Evolutionary conservation across 2,797 vertebrate species (phyloP).

Genomic region (Enteromius radiatus): DNA sequence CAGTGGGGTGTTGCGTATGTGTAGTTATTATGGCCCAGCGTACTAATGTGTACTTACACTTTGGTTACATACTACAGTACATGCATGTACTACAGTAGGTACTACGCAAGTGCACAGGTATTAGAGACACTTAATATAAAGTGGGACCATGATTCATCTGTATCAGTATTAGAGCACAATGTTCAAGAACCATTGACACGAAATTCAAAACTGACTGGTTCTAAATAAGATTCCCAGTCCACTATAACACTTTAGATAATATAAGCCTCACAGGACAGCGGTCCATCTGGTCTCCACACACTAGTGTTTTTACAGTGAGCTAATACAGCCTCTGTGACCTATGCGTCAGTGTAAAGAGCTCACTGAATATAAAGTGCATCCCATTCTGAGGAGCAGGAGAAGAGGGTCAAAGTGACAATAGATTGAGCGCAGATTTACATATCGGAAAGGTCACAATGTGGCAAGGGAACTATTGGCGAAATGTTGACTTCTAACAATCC

Average conservation of each 20-base stretch:
- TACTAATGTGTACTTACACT: no score
- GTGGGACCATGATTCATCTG: not conserved
- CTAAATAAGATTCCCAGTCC: not conserved
- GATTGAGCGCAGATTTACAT: conserved; percentile 78
- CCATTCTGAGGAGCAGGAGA: conserved; percentile 60
- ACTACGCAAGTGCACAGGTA: no score
- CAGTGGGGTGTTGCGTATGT: no score
- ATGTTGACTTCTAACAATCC: conserved; percentile 78
- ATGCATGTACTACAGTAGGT: no score
- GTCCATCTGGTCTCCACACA: conserved; percentile 44
- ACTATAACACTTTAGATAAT: conserved; percentile 48
- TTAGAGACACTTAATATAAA: no score
- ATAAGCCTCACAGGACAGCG: conserved; percentile 51
- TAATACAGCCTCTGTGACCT: conserved; percentile 70
- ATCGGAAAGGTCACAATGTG: conserved; percentile 79
- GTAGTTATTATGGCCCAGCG: no score
- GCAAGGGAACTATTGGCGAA: conserved; percentile 77
- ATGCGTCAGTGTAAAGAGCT: conserved; percentile 44
- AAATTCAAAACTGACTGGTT: not conserved
- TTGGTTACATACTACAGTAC: no score
- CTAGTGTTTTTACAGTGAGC: conserved; percentile 74
- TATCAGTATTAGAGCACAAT: not conserved
- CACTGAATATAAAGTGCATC: conserved; percentile 78
- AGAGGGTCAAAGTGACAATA: conserved; percentile 74
- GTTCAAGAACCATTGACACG: not conserved